Conservation (phyloP, 2,888 invertebrate species). For the Cerastis leucographa region DNA sequence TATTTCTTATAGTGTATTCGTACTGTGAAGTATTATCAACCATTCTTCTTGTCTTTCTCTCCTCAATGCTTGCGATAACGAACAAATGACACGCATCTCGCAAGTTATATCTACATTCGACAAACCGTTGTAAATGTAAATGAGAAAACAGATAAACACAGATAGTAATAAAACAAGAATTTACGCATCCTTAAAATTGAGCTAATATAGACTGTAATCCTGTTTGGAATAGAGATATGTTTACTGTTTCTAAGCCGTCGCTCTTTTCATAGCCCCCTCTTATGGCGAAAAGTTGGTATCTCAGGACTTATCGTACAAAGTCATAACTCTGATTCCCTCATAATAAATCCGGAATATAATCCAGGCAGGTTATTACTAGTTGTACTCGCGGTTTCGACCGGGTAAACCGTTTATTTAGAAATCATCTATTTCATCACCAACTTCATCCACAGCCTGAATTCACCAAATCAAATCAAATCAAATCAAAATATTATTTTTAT, state of each 20-base stretch:
- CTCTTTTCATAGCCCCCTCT: constrained; percentile 28
- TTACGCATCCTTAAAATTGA: background rate
- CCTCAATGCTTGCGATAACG: background rate
- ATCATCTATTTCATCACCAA: background rate
- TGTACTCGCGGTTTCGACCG: background rate
- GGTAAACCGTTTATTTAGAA: background rate
- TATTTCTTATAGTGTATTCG: background rate
- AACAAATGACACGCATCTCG: no score
- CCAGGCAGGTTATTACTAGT: constrained; percentile 1
- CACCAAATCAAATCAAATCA: no score
- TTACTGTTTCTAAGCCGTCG: background rate
- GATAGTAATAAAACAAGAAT: background rate
- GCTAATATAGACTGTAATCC: background rate
- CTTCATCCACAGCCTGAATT: no score
- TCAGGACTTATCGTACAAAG: constrained; percentile 54
- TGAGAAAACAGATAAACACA: background rate
- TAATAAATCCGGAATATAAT: constrained; percentile 37
- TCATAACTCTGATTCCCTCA: constrained; percentile 30
- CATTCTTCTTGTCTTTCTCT: background rate
- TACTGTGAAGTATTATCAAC: background rate
- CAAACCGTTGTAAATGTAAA: background rate
- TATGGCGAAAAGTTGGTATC: constrained; percentile 65
- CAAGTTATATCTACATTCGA: background rate
- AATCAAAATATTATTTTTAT: no score
- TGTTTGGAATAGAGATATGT: background rate